phyloP scores from a whole-genome alignment of 1,140 invertebrate genomes.

The Neuroterus valhalla region DNA sequence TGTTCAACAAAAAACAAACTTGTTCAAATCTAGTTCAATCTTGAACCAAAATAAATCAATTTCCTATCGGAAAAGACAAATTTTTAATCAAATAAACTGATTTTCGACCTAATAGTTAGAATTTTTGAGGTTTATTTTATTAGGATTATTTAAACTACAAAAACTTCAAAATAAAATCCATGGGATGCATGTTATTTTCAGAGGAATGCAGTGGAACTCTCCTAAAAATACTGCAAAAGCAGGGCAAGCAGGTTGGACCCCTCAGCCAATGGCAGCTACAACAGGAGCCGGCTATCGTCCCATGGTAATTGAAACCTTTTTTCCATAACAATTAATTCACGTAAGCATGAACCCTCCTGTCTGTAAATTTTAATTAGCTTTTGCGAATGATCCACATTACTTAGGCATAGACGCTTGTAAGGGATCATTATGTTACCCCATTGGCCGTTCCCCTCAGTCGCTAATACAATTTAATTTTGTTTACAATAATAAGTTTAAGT shows the following conservation, averaged over 20 bases:
- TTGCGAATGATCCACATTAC: neutral
- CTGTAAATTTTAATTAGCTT: constrained; percentile 22
- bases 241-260: constrained; percentile 83
- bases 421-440: neutral
- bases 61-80: too few species aligned
- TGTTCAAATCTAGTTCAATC: too few species aligned
- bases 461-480: neutral
- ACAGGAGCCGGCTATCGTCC: constrained; percentile 89
- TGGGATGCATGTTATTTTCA: constrained; percentile 45
- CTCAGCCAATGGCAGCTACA: constrained; percentile 89
- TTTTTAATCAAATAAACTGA: too few species aligned
- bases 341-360: constrained; percentile 1
- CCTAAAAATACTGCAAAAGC: constrained; percentile 88
- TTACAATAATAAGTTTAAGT: too few species aligned
- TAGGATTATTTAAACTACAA: neutral
- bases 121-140: too few species aligned
- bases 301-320: constrained; percentile 78
- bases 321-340: neutral
- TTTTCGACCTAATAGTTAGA: too few species aligned
- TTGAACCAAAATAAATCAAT: too few species aligned
- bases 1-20: too few species aligned
- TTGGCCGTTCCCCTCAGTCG: neutral
- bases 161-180: neutral
- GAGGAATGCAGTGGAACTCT: constrained; percentile 89
- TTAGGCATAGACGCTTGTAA: neutral